A percentile compares a stretch with the other conserved stretches of the same genome.
Evolutionary conservation across 1,140 invertebrate species (phyloP).

Genomic region (Drosophila dunni): DNA sequence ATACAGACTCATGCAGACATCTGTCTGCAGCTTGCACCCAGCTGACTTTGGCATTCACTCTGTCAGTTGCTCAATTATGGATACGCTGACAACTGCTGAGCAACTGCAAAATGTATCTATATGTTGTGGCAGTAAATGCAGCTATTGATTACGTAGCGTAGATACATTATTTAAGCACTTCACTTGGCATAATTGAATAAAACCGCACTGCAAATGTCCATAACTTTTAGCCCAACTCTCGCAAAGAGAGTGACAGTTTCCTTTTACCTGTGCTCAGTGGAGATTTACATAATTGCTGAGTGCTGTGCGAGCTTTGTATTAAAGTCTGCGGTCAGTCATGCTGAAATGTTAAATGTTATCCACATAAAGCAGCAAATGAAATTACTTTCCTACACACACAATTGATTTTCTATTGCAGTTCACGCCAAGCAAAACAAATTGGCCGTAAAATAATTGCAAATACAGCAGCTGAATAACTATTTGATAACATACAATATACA

Average conservation of each 20-base stretch:
- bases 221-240: neutral
- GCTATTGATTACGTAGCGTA: slow-evolving; percentile 58
- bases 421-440: slow-evolving; percentile 67
- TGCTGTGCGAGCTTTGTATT: slow-evolving; percentile 35
- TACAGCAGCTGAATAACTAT: slow-evolving; percentile 38
- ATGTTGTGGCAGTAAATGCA: slow-evolving; percentile 3
- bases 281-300: slow-evolving; percentile 32
- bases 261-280: slow-evolving; percentile 25
- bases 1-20: neutral
- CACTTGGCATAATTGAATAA: slow-evolving; percentile 66
- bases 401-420: slow-evolving; percentile 68
- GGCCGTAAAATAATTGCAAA: slow-evolving; percentile 76
- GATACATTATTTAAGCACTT: slow-evolving; percentile 56
- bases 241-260: slow-evolving; percentile 7
- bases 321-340: slow-evolving; percentile 26
- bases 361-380: slow-evolving; percentile 57
- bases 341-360: slow-evolving; percentile 17
- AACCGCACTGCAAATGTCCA: slow-evolving; percentile 52
- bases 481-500: slow-evolving; percentile 14
- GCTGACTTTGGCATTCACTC: slow-evolving; percentile 23
- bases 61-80: slow-evolving; percentile 28
- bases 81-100: slow-evolving; percentile 25
- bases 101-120: slow-evolving; percentile 3
- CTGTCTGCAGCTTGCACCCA: slow-evolving; percentile 22
- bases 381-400: slow-evolving; percentile 65